Evolutionary conservation across 2,888 invertebrate genomes (phyloP).

Genomic region (Limnephilus auricula): DNA sequence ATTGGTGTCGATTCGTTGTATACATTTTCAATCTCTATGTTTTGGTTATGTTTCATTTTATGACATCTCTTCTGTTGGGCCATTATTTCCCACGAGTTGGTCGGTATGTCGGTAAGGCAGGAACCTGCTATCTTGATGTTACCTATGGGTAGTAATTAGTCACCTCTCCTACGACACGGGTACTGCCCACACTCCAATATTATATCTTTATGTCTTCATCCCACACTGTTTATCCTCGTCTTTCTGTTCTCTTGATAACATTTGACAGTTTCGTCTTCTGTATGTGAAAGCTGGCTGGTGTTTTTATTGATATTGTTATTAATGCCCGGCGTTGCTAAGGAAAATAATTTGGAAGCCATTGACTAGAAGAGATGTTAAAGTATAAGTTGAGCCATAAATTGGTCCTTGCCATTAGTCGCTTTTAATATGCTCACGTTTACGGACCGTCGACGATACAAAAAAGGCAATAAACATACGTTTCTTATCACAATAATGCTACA

Average conservation of each 20-base stretch:
- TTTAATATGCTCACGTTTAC: too few species aligned
- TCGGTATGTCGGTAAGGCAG: neutral
- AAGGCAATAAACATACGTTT: too few species aligned
- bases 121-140: neutral
- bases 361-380: neutral
- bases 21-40: neutral
- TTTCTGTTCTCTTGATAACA: neutral
- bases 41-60: neutral
- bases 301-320: neutral
- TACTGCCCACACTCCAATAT: slow-evolving; percentile 2
- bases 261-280: neutral
- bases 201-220: neutral
- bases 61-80: neutral
- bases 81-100: neutral
- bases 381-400: neutral
- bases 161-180: neutral
- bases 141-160: neutral
- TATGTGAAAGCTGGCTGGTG: neutral
- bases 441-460: too few species aligned
- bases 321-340: neutral
- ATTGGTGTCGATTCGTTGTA: neutral
- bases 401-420: too few species aligned
- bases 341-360: neutral
- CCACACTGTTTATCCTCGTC: neutral
- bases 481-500: too few species aligned